Conservation (phyloP, 2,888 invertebrate species). For the Stomorhina lunata region DNA sequence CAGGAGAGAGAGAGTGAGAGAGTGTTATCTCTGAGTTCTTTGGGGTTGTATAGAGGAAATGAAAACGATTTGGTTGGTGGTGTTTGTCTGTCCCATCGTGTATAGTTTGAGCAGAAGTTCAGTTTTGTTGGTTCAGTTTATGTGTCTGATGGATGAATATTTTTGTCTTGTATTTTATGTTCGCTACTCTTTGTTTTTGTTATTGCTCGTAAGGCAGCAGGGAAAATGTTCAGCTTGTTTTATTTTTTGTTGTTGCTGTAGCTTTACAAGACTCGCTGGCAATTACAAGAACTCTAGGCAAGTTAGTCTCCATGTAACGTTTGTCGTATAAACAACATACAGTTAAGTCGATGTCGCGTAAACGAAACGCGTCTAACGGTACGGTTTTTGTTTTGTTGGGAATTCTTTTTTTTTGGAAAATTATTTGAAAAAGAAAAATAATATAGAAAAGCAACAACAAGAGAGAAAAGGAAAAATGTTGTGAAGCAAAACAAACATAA, state of each 20-base stretch:
- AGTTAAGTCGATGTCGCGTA: slow-evolving; percentile 62
- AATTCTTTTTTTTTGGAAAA: too few relatives aligned
- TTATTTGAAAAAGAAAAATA: slow-evolving; percentile 29
- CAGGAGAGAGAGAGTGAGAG: background rate
- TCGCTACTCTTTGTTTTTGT: slow-evolving; percentile 29
- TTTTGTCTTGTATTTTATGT: background rate
- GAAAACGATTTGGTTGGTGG: too few relatives aligned
- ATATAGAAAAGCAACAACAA: slow-evolving; percentile 39
- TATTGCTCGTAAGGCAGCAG: slow-evolving; percentile 9
- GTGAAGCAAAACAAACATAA: slow-evolving; percentile 19
- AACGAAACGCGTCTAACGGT: slow-evolving; percentile 53
- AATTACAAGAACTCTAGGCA: slow-evolving; percentile 66
- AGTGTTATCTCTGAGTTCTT: background rate
- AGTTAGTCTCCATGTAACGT: slow-evolving; percentile 74
- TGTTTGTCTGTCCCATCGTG: too few relatives aligned
- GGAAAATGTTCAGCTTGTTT: background rate
- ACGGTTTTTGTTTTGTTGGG: slow-evolving; percentile 54
- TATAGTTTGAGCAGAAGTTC: too few relatives aligned
- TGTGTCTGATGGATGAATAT: background rate
- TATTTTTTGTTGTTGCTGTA: slow-evolving; percentile 45
- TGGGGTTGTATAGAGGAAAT: background rate
- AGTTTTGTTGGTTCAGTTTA: background rate
- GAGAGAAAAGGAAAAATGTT: slow-evolving; percentile 21
- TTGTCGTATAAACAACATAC: slow-evolving; percentile 73
- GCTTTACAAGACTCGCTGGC: slow-evolving; percentile 65